Conservation (phyloP, 2,797 vertebrate species). For the Nannoperca australis region DNA sequence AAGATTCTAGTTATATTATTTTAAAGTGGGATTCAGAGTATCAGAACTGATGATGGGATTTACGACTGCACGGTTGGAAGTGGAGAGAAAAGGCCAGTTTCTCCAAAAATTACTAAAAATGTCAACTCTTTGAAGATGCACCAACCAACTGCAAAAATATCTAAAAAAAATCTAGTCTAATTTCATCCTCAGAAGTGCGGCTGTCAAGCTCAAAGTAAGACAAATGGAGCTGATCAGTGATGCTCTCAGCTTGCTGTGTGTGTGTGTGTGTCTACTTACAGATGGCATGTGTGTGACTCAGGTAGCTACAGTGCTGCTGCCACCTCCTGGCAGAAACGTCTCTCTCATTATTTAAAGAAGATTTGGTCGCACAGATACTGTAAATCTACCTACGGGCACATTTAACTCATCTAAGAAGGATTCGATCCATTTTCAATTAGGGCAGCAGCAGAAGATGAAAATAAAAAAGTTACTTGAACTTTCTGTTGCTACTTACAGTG, state of each 20-base stretch:
- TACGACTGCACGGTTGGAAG: background rate
- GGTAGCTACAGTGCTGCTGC: conserved; percentile 69
- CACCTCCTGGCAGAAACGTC: conserved; percentile 70
- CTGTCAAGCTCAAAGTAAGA: conserved; percentile 42
- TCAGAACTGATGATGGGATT: background rate
- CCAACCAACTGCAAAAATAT: background rate
- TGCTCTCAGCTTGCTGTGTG: conserved; percentile 10
- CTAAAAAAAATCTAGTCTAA: background rate
- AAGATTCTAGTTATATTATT: background rate
- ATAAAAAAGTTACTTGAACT: background rate
- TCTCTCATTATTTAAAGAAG: background rate
- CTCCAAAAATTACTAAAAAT: background rate
- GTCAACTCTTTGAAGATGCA: background rate
- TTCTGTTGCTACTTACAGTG: background rate
- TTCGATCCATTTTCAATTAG: background rate
- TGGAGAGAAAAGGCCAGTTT: background rate
- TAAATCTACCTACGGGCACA: background rate
- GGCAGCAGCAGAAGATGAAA: background rate
- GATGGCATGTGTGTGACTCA: background rate
- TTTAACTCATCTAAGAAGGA: background rate
- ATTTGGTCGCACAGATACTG: background rate
- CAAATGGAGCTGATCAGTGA: conserved; percentile 29
- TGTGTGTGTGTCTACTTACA: background rate
- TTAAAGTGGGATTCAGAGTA: background rate
- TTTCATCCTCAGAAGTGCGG: conserved; percentile 12